These are phyloP conservation scores for Tetragonisca angustula DNA, from an alignment of 2,888 invertebrate species.

Conservation along the genomic window DNA sequence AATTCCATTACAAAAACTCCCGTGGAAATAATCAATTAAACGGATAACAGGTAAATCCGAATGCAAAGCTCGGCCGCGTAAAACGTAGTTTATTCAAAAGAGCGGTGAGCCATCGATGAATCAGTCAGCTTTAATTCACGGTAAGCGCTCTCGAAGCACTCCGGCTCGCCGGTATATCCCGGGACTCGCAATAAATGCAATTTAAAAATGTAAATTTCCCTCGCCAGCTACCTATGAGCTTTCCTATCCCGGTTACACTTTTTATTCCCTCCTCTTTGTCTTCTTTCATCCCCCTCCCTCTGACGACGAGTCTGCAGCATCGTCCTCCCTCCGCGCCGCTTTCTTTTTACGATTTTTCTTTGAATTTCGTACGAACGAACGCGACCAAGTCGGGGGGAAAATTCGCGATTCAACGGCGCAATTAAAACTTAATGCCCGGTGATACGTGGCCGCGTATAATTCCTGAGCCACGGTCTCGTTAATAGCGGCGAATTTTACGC, in stretches of 20 bases:
- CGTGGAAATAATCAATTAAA: slow-evolving; percentile 27
- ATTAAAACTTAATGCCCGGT: slow-evolving; percentile 51
- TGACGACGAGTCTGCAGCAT: not conserved
- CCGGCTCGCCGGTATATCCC: not conserved
- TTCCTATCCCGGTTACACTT: not conserved
- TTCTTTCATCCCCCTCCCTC: not conserved
- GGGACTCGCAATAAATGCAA: slow-evolving; percentile 40
- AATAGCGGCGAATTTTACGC: slow-evolving; percentile 38
- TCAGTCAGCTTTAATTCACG: slow-evolving; percentile 39
- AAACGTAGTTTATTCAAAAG: slow-evolving; percentile 32
- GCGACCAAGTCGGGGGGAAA: not conserved
- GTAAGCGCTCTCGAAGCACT: slow-evolving; percentile 27
- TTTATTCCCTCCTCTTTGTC: not conserved
- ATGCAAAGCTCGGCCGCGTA: not conserved
- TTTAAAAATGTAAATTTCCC: slow-evolving; percentile 48
- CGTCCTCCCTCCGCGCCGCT: not conserved
- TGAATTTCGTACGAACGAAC: slow-evolving; percentile 11
- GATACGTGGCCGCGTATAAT: slow-evolving; percentile 42
- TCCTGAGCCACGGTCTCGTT: slow-evolving; percentile 8
- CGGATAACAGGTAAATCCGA: slow-evolving; percentile 17
- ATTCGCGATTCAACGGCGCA: slow-evolving; percentile 27
- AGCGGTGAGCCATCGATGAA: slow-evolving; percentile 32
- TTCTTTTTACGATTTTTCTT: slow-evolving; percentile 7
- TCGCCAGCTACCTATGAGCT: slow-evolving; percentile 16
- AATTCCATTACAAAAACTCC: slow-evolving; percentile 18